These are phyloP conservation scores for Indicator indicator DNA, from an alignment of 2,113 vertebrate species.

Conservation along the genomic window DNA sequence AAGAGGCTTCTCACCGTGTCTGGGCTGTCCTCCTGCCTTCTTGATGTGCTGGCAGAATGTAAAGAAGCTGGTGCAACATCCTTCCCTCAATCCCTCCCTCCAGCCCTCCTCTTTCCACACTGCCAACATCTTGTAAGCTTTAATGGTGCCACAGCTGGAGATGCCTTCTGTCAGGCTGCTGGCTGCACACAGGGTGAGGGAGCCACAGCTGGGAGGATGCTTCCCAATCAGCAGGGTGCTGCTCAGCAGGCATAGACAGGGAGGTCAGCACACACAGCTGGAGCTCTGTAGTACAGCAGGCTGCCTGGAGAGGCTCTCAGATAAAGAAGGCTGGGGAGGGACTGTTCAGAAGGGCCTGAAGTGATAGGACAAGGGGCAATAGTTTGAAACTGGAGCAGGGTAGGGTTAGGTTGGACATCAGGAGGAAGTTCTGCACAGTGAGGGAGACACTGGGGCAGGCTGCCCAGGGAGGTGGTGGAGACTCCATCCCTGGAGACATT, in stretches of 20 bases:
- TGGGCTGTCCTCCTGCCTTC: neutral
- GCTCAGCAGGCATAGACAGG: neutral
- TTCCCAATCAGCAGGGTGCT: neutral
- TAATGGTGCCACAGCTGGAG: neutral
- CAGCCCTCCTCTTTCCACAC: neutral
- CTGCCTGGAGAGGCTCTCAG: neutral
- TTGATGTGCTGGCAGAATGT: neutral
- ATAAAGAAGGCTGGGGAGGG: too few species aligned
- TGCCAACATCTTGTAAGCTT: neutral
- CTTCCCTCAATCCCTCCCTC: neutral
- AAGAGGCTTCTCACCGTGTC: neutral
- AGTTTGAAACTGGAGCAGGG: too few species aligned
- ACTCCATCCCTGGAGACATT: too few species aligned
- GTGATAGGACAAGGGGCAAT: too few species aligned
- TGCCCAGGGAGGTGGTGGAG: too few species aligned
- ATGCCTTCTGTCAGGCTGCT: neutral
- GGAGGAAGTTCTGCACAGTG: too few species aligned
- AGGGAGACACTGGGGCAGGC: too few species aligned
- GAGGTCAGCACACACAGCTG: neutral
- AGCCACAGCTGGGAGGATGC: neutral
- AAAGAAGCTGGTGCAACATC: neutral
- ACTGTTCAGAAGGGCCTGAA: too few species aligned
- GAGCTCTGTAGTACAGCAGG: neutral
- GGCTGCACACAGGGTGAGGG: neutral
- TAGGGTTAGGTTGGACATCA: too few species aligned